Evolutionary conservation across 2,888 invertebrate species (phyloP).

Genomic region (Amblyjoppa proteus): DNA sequence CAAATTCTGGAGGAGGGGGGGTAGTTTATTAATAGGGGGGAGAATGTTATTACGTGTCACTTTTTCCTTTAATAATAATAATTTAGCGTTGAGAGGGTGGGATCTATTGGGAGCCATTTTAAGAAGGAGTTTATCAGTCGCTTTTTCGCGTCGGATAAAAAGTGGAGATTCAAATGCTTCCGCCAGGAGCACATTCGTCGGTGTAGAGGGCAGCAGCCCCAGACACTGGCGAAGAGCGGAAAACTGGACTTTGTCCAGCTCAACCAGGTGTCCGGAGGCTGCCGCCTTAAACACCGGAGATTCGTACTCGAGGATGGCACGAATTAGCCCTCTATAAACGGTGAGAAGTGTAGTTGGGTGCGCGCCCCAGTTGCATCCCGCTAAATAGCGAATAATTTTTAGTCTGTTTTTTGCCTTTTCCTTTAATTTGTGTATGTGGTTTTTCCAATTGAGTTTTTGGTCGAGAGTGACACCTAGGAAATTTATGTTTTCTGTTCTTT

Average conservation of each 20-base stretch:
- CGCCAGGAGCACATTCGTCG: neutral
- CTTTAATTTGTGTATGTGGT: neutral
- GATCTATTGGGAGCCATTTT: neutral
- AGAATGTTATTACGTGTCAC: neutral
- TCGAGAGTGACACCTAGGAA: neutral
- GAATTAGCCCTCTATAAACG: neutral
- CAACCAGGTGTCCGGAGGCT: constrained; percentile 2
- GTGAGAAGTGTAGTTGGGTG: neutral
- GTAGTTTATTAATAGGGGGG: neutral
- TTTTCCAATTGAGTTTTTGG: neutral
- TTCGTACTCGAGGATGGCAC: neutral
- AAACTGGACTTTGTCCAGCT: neutral
- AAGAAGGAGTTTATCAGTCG: neutral
- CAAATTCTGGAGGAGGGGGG: neutral
- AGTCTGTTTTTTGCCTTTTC: neutral
- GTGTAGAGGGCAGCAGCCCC: constrained; percentile 3
- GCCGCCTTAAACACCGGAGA: neutral
- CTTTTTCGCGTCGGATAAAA: neutral
- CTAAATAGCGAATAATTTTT: neutral
- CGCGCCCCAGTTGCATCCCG: neutral
- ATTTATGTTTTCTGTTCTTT: no score
- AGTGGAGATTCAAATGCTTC: neutral
- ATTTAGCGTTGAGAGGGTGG: neutral
- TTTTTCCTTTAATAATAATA: neutral
- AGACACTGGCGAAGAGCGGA: no score